Base-by-base conservation (phyloP, 2,797 vertebrate species). In the Mastacembelus armatus region DNA sequence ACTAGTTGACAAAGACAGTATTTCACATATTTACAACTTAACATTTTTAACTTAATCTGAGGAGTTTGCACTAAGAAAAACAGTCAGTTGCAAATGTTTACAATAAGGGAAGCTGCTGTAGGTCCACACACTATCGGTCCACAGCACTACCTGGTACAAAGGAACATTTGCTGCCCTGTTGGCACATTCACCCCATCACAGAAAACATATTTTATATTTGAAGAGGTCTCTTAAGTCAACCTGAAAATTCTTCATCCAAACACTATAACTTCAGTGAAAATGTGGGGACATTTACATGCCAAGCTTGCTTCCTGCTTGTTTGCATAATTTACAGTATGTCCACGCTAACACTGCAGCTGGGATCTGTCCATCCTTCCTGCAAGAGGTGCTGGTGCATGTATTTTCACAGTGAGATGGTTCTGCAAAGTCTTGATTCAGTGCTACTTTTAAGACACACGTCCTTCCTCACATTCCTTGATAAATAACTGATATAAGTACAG, bases 331-430 rank as follows among this genome's bases (percentile, higher is more conserved):
- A 63, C 45, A 57, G 56, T 60, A 10, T 19, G 36, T 60, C 69
- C 51, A 51, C 35, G 3, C 19, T 22, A 38, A 59, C n/a, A 4
- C 45, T 38, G 52, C 45, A 74, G 72, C 64, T 69, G 43, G 42
- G 38, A 26, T 64, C 60, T 16, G 60, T 66, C 72, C 15, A 24
- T 10, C 66, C 15, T 29, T 44, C 57, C 52, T 50, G 57, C 49
- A 44, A 43, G 59, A 81, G 71, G 58, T 71, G 80, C 80, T 70
- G 83, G 63, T 71, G 71, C 62, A 32, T 57, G 40, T 58, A 36
- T 68, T 77, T 89, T 91, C 91, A 92, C 88, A 90, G 89, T 88
- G 86, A 79, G 77, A 77, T 67, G 88, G 85, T 73, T 86, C 65
- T 19, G 48, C 21, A 56, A 35, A 66, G 38, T 76, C 77, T 54